phyloP scores from a whole-genome alignment of 37 sponge, comb jelly and placozoan species.

The Cliona cf. orientalis region DNA sequence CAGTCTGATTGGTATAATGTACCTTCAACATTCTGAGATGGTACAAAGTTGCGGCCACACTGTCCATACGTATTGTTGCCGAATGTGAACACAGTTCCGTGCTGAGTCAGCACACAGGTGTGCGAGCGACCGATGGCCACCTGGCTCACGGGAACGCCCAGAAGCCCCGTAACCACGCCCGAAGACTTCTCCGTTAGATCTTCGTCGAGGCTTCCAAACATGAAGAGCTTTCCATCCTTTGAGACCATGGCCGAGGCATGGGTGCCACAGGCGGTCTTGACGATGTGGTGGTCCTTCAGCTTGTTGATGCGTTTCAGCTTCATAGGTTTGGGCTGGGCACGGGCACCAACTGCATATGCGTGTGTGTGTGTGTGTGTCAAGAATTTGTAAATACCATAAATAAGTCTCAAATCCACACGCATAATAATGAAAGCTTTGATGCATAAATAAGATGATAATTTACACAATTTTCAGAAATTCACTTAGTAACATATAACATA shows the following conservation, averaged over 20 bases:
- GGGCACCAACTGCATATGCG: constrained; percentile 14
- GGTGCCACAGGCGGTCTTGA: constrained; percentile 45
- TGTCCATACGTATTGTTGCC: constrained; percentile 94
- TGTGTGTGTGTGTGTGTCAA: too few relatives aligned
- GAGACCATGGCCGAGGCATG: constrained; percentile 70
- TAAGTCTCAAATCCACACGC: too few relatives aligned
- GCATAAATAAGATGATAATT: too few relatives aligned
- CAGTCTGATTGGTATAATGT: neutral
- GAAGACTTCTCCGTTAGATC: constrained; percentile 73
- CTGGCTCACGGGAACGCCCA: constrained; percentile 78
- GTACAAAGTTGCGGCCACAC: constrained; percentile 90
- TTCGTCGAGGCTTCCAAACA: constrained; percentile 80
- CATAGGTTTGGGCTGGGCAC: constrained; percentile 43
- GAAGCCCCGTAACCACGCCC: constrained; percentile 80
- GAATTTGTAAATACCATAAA: neutral
- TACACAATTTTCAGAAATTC: too few relatives aligned
- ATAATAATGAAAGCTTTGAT: too few relatives aligned
- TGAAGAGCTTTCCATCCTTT: constrained; percentile 82
- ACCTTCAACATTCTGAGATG: constrained; percentile 43
- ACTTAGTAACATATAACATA: neutral
- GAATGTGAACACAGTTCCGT: constrained; percentile 82
- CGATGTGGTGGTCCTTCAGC: constrained; percentile 73
- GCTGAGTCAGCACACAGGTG: constrained; percentile 72
- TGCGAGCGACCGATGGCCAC: constrained; percentile 89
- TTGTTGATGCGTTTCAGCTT: constrained; percentile 59